phyloP scores from a whole-genome alignment of 2,113 vertebrate genomes.

The Lophotis ruficrista region DNA sequence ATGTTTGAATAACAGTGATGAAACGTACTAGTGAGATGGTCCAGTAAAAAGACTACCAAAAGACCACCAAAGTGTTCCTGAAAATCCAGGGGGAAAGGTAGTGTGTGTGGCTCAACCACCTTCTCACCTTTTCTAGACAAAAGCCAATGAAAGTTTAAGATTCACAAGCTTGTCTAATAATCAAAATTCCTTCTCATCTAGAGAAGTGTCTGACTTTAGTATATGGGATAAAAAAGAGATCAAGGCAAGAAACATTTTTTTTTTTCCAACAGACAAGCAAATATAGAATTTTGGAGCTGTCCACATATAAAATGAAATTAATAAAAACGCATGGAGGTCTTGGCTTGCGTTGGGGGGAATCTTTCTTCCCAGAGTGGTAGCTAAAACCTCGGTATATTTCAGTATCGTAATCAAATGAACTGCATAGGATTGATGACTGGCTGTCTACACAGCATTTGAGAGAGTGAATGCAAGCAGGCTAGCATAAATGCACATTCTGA shows the following conservation, averaged over 20 bases:
- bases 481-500: constrained; percentile 4
- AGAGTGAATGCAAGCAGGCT: not conserved
- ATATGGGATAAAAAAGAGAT: not conserved
- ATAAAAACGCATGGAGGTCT: not conserved
- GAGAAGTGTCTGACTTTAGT: not conserved
- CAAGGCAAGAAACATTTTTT: not conserved
- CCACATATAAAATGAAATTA: not conserved
- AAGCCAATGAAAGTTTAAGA: not conserved
- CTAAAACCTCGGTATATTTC: not conserved
- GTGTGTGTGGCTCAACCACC: not conserved
- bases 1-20: not conserved
- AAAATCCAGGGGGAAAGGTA: not conserved
- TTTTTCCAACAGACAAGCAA: not conserved
- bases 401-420: not conserved
- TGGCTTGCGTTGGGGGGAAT: not conserved
- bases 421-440: not conserved
- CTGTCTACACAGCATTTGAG: not conserved
- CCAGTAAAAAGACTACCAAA: not conserved
- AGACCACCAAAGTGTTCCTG: not conserved
- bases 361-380: not conserved
- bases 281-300: not conserved
- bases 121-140: not conserved
- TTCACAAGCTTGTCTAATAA: not conserved
- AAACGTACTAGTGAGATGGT: not conserved
- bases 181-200: not conserved